Percentiles rank a stretch among this genome's conserved stretches.
Conservation (phyloP, 1,140 invertebrate genomes). For the Drosophila subpulchrella region DNA sequence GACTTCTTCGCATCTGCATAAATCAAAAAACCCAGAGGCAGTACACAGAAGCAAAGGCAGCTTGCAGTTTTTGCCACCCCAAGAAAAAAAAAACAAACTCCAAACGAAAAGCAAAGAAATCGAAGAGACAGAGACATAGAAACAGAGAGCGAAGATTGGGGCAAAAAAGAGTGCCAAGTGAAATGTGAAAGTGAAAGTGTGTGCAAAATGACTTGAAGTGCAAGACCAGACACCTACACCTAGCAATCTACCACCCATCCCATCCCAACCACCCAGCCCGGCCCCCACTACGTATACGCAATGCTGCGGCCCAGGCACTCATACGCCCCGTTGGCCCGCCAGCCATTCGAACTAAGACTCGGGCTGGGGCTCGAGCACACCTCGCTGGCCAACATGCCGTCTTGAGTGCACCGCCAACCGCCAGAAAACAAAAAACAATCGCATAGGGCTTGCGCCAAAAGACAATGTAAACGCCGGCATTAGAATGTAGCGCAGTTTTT, state of each 20-base stretch:
- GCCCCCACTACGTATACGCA: constrained; percentile 16
- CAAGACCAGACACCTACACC: constrained; percentile 34
- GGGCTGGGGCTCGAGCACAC: constrained; percentile 29
- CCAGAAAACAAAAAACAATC: constrained; percentile 8
- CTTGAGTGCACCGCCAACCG: constrained; percentile 57
- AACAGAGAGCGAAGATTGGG: constrained; percentile 11
- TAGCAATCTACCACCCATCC: constrained; percentile 1
- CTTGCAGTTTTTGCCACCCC: background rate
- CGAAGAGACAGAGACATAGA: constrained; percentile 15
- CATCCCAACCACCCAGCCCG: constrained; percentile 2
- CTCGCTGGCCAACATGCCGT: constrained; percentile 48
- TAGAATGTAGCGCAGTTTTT: constrained; percentile 75
- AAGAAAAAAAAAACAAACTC: constrained; percentile 46
- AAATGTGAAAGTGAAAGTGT: constrained; percentile 67
- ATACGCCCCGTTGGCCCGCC: constrained; percentile 36
- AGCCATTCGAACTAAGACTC: constrained; percentile 29
- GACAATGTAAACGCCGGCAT: constrained; percentile 77
- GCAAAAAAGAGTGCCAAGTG: constrained; percentile 44
- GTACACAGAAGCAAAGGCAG: constrained; percentile 24
- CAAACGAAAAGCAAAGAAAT: constrained; percentile 1
- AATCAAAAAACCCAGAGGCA: constrained; percentile 56
- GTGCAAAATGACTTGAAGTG: constrained; percentile 75
- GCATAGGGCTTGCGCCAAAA: constrained; percentile 49
- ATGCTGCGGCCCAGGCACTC: constrained; percentile 34
- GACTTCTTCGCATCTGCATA: constrained; percentile 73